Evolutionary conservation across 2,113 vertebrate genomes (phyloP).

Genomic region (Poeciliopsis turrubarensis): DNA sequence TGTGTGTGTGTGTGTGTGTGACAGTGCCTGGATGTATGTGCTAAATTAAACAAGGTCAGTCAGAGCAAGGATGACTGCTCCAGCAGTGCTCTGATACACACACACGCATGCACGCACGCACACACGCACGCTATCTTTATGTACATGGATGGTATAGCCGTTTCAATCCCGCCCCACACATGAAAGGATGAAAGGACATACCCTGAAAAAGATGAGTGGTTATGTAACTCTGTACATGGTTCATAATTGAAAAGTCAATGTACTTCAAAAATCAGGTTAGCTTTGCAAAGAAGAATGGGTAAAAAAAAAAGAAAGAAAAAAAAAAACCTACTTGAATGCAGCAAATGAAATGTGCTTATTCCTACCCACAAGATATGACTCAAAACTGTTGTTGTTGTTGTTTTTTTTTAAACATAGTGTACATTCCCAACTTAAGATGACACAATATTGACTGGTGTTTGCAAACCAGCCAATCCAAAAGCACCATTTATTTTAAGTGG

Average conservation of each 20-base stretch:
- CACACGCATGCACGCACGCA: constrained; percentile 1
- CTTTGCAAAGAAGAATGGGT: background rate
- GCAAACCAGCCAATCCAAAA: too few species aligned
- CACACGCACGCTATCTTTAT: constrained; percentile 1
- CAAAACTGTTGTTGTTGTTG: too few species aligned
- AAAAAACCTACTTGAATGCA: background rate
- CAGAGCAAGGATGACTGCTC: constrained; percentile 54
- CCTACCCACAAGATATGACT: background rate
- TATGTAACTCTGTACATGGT: background rate
- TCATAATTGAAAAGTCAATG: background rate
- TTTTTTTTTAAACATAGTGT: too few species aligned
- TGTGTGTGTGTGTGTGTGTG: constrained; percentile 20
- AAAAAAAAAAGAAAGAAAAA: background rate
- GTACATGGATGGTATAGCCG: constrained; percentile 7
- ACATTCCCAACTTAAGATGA: too few species aligned
- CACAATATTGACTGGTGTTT: too few species aligned
- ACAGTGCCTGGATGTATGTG: constrained; percentile 44
- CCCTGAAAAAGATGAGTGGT: background rate
- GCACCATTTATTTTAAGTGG: too few species aligned
- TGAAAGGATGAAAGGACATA: constrained; percentile 13
- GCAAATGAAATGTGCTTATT: background rate
- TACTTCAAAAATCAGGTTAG: background rate
- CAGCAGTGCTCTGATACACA: background rate
- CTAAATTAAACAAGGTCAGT: constrained; percentile 76
- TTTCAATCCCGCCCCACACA: constrained; percentile 10